Evolutionary conservation across 35 echinoderm and acorn worm species (phyloP), one percentile per base, ranked within the genome.

Genomic region (Heliocidaris erythrogramma): DNA sequence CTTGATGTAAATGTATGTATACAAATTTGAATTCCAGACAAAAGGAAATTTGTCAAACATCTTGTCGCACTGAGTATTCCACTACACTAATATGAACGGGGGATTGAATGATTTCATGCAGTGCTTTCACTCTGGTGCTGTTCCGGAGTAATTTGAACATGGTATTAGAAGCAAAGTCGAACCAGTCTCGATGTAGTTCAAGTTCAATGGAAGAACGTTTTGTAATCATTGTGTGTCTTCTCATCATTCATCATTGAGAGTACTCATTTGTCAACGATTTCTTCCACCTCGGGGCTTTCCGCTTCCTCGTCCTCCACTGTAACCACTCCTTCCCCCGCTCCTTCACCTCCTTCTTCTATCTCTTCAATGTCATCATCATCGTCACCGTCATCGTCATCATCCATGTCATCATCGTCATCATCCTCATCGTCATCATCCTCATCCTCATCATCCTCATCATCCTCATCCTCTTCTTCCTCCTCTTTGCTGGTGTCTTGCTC

Each of bases 401-500:
- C 85, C 6, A 60, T 48, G 7, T 94, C 85, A 10, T 96, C 94
- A 18, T 94, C 88, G 5, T 90, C 61, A 8, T 94, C 94, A 21
- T 94, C 94, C 13, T 94, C 94, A 2, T 31, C 87, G 24, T 84
- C 94, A 14, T 96, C 94, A 2, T 90, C 94, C 1, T 94, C 94
- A 30, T 94, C 93, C 21, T 85, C 85, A 48, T 92, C 59, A 21
- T 92, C 59, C 11, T 93, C 53, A 21, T 95, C 60, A 47, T 95
- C 90, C 9, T 30, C 93, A 24, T 94, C 92, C 27, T 96, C 60
- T 29, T 90, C 89, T 30, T 96, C 94, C 30, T 94, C 93, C 56
- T 84, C 47, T 86, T 94, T 49, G 88, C 88, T 96, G n/a, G 85
- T 90, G 47, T 69, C 93, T 30, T 96, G 93, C 13, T 94, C 86